phyloP scores from a whole-genome alignment of 2,113 vertebrate genomes.

The Illadopsis cleaveri region DNA sequence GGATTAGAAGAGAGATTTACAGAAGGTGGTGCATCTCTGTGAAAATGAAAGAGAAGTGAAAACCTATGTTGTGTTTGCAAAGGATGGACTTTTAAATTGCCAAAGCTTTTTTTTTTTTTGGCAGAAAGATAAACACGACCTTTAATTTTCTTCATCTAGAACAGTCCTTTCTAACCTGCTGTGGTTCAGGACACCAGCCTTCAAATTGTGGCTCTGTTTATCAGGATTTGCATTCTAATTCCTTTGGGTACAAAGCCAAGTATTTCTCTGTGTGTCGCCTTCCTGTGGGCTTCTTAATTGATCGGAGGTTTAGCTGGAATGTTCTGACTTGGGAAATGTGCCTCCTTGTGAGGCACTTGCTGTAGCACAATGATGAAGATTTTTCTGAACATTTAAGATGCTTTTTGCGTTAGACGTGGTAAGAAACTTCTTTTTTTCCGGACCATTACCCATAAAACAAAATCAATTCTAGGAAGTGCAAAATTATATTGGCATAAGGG shows the following conservation, averaged over 20 bases:
- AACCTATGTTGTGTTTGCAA: neutral
- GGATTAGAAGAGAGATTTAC: slow-evolving; percentile 16
- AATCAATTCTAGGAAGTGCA: neutral
- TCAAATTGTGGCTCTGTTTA: neutral
- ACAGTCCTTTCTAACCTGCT: slow-evolving; percentile 27
- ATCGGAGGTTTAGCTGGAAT: neutral
- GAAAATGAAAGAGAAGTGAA: neutral
- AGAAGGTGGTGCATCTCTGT: neutral
- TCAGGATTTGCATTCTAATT: slow-evolving; percentile 47
- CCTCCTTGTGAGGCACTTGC: neutral
- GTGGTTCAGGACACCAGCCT: slow-evolving; percentile 1
- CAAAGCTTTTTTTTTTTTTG: neutral
- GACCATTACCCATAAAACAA: neutral
- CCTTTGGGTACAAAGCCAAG: slow-evolving; percentile 32
- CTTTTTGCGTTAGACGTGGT: neutral
- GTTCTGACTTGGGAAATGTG: slow-evolving; percentile 24
- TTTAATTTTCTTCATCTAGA: slow-evolving; percentile 31
- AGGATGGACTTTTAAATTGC: slow-evolving; percentile 5
- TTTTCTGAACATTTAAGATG: neutral
- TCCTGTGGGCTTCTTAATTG: slow-evolving; percentile 36
- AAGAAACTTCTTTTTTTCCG: neutral
- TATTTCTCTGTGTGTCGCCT: neutral
- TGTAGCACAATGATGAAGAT: neutral
- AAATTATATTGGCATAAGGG: neutral
- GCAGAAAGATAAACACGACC: neutral